phyloP scores from a whole-genome alignment of 2,113 vertebrate species.

The Mustela lutreola region DNA sequence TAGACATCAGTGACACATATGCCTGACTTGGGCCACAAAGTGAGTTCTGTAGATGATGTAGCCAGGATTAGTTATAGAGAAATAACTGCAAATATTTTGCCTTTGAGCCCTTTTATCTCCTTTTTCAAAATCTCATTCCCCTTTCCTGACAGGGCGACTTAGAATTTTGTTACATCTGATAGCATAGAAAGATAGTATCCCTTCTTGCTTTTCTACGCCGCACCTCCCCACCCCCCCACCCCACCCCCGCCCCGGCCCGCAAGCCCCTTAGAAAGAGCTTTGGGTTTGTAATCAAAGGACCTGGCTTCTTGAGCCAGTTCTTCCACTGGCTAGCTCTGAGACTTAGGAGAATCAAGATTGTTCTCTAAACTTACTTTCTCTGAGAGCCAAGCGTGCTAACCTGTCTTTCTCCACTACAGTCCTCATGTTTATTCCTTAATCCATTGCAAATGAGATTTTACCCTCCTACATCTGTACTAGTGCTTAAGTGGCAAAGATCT shows the following conservation, averaged over 20 bases:
- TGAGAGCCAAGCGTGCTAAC: neutral
- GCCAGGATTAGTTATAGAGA: neutral
- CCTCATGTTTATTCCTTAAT: neutral
- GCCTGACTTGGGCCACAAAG: neutral
- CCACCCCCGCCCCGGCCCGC: too few relatives aligned
- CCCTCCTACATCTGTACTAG: neutral
- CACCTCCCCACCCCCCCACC: fast-evolving
- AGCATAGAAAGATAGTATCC: neutral
- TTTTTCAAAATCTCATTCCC: neutral
- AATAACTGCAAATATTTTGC: neutral
- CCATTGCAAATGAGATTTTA: neutral
- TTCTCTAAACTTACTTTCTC: neutral
- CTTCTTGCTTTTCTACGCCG: neutral
- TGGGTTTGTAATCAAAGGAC: neutral
- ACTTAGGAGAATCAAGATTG: neutral
- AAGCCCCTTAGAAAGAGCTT: neutral
- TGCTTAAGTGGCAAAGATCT: neutral
- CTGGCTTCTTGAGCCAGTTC: neutral
- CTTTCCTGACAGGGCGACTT: neutral
- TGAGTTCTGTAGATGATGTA: neutral
- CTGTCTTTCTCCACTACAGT: neutral
- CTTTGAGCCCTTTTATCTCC: neutral
- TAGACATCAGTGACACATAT: neutral
- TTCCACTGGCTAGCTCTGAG: neutral
- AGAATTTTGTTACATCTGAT: neutral